phyloP scores from a whole-genome alignment of 2,888 invertebrate genomes.

The Amphipyra berbera region DNA sequence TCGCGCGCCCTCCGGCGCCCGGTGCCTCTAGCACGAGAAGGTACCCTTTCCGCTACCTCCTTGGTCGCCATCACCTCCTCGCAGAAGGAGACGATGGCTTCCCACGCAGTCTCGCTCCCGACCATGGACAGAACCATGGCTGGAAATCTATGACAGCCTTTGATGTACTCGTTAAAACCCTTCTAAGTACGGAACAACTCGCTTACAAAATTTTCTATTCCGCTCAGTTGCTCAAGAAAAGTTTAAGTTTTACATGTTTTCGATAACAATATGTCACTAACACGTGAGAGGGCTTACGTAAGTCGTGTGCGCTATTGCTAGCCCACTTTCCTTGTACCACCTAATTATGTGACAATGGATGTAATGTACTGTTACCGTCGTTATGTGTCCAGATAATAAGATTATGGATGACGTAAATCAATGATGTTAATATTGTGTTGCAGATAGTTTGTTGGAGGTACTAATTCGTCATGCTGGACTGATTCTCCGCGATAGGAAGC shows the following conservation, averaged over 20 bases:
- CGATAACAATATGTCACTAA: conserved; percentile 72
- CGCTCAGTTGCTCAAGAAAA: conserved; percentile 48
- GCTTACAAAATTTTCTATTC: conserved; percentile 22
- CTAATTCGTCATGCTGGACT: conserved; percentile 36
- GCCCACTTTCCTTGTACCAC: conserved; percentile 69
- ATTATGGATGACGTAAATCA: conserved; percentile 48
- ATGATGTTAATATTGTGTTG: conserved; percentile 41
- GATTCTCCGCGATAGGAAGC: conserved; percentile 14
- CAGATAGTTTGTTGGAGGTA: conserved; percentile 22
- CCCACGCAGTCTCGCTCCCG: too few species aligned
- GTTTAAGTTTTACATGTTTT: conserved; percentile 53
- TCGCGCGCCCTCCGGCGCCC: too few species aligned
- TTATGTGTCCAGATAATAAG: conserved; percentile 50
- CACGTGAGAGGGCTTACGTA: conserved; percentile 67
- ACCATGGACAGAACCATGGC: too few species aligned
- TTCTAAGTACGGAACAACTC: not conserved
- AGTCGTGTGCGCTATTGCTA: conserved; percentile 55
- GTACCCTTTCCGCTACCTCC: too few species aligned
- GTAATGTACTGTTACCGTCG: conserved; percentile 37
- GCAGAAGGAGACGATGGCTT: too few species aligned
- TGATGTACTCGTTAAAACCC: not conserved
- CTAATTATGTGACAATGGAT: conserved; percentile 72
- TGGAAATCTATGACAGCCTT: too few species aligned
- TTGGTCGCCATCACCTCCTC: too few species aligned
- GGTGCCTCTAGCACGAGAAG: too few species aligned